Evolutionary conservation across 1,140 invertebrate genomes (phyloP).

Genomic region (Fopius arisanus): DNA sequence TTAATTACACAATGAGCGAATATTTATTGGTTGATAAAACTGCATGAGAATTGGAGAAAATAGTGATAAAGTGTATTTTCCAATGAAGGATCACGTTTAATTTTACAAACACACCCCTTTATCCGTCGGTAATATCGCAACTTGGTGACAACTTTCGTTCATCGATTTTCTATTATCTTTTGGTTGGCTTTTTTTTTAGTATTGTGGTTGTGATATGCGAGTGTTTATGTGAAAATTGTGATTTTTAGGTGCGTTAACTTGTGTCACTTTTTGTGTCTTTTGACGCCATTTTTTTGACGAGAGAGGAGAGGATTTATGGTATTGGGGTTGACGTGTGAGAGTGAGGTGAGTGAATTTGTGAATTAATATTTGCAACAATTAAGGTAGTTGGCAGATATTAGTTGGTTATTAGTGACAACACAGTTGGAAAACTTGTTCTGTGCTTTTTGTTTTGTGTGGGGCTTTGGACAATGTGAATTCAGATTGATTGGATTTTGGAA

Average conservation of each 20-base stretch:
- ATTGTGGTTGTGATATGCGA: not conserved
- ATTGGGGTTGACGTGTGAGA: not conserved
- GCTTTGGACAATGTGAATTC: not conserved
- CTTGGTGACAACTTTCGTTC: not conserved
- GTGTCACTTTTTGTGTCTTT: not conserved
- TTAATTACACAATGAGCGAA: too few relatives aligned
- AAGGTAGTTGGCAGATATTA: not conserved
- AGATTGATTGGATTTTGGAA: not conserved
- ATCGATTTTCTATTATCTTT: not conserved
- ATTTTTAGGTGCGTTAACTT: not conserved
- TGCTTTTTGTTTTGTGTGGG: not conserved
- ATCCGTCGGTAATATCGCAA: slow-evolving; percentile 22
- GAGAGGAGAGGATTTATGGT: not conserved
- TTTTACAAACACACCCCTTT: slow-evolving; percentile 18
- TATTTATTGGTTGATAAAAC: not conserved
- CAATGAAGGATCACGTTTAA: slow-evolving; percentile 29
- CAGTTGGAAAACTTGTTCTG: not conserved
- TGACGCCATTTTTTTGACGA: not conserved
- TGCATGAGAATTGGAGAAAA: not conserved
- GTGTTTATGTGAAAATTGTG: not conserved
- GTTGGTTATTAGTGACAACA: not conserved
- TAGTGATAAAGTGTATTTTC: not conserved
- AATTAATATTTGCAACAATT: not conserved
- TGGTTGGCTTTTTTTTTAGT: not conserved
- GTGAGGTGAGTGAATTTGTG: not conserved